A percentile compares a stretch with the other conserved stretches of the same genome.
These are phyloP conservation scores for Mallotus villosus DNA, from an alignment of 2,797 vertebrate species.

Conservation along the genomic window DNA sequence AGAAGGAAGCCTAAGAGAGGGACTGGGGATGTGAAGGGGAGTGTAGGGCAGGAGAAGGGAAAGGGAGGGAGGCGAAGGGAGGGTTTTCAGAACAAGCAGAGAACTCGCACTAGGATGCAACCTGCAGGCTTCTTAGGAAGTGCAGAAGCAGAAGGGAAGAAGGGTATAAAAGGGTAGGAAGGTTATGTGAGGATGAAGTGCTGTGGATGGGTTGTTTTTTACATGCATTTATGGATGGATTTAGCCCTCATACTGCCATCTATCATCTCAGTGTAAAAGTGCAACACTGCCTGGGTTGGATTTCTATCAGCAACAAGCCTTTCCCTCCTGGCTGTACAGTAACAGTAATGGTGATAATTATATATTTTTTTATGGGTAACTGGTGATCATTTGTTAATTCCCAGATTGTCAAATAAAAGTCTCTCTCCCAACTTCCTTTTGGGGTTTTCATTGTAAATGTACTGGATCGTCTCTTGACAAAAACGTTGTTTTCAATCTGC, in stretches of 20 bases:
- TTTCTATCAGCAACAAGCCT: neutral
- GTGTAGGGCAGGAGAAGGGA: slow-evolving; percentile 23
- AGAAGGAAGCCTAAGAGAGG: neutral
- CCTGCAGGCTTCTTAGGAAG: no score
- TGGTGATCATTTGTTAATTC: slow-evolving; percentile 5
- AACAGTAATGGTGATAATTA: neutral
- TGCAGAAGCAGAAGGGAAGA: no score
- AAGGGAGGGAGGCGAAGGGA: slow-evolving; percentile 11
- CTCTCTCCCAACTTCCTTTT: neutral
- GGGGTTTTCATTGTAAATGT: neutral
- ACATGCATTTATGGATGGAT: no score
- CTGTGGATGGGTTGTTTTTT: no score
- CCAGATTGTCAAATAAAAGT: slow-evolving; percentile 21
- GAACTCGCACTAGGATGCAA: no score
- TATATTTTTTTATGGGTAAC: neutral
- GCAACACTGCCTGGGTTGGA: neutral
- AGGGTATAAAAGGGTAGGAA: no score
- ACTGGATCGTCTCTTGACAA: no score
- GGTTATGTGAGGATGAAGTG: no score
- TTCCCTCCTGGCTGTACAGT: neutral
- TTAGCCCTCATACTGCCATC: no score
- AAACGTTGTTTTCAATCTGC: no score
- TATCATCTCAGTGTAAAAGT: slow-evolving; percentile 1
- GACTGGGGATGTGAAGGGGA: neutral
- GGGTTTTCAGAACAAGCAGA: neutral